Conservation (phyloP, 2,797 vertebrate genomes). For the Cuniculus paca region DNA sequence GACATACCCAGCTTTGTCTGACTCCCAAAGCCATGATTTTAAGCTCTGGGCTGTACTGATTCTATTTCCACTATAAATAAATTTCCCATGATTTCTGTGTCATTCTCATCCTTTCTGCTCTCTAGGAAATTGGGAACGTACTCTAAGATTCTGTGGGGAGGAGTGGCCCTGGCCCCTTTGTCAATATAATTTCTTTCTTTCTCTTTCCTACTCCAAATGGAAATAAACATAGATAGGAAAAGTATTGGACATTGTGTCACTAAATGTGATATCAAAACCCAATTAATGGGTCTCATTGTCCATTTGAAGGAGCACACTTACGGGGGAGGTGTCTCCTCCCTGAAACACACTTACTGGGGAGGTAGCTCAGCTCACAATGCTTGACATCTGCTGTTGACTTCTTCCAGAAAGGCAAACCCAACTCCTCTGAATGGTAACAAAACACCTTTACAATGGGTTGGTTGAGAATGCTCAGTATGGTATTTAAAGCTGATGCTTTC, state of each 20-base stretch:
- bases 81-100: neutral
- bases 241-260: neutral
- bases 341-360: neutral
- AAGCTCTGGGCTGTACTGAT: neutral
- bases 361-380: neutral
- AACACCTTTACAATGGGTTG: neutral
- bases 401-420: neutral
- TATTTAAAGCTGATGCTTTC: neutral
- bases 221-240: slow-evolving; percentile 37
- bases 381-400: neutral
- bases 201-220: neutral
- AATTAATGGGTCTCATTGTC: neutral
- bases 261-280: neutral
- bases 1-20: neutral
- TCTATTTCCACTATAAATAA: neutral
- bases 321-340: neutral
- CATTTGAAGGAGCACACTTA: neutral
- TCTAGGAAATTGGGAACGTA: neutral
- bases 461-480: neutral
- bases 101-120: neutral
- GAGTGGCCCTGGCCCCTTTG: neutral
- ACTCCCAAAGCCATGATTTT: neutral
- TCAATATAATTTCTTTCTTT: slow-evolving; percentile 7
- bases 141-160: neutral
- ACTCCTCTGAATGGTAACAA: neutral